These are phyloP conservation scores for Sinosuthora webbiana DNA, from an alignment of 2,113 vertebrate species.

Conservation along the genomic window DNA sequence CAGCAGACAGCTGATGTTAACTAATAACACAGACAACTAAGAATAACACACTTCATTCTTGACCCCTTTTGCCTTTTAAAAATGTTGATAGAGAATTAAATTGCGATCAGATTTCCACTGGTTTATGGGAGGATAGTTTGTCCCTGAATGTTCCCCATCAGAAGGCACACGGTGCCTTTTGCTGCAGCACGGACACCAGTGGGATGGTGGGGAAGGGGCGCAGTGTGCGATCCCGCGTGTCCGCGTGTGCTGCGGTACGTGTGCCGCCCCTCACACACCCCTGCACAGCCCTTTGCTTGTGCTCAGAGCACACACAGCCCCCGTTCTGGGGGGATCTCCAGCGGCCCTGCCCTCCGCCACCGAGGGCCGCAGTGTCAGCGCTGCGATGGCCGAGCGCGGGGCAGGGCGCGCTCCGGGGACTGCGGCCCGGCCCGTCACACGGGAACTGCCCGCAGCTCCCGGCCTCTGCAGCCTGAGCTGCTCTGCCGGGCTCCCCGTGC, in stretches of 20 bases:
- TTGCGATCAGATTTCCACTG: background rate
- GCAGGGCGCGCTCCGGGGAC: slow-evolving; percentile 12
- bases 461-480: background rate
- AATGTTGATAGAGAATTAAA: background rate
- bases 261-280: background rate
- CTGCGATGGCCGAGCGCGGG: background rate
- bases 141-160: background rate
- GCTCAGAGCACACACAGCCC: slow-evolving; percentile 33
- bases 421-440: background rate
- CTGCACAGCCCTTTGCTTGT: rapidly evolving
- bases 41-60: background rate
- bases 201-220: no score
- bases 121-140: background rate
- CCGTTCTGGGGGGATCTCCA: background rate
- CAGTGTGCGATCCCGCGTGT: no score
- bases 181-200: no score
- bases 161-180: background rate
- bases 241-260: background rate
- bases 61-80: background rate
- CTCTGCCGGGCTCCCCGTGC: background rate
- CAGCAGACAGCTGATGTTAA: background rate
- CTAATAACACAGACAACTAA: background rate
- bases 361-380: slow-evolving; percentile 28
- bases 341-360: slow-evolving; percentile 31
- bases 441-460: background rate